Percentiles rank a stretch among this genome's conserved stretches.
phyloP scores from a whole-genome alignment of 2,113 vertebrate genomes.

The Cryptotis parvus region DNA sequence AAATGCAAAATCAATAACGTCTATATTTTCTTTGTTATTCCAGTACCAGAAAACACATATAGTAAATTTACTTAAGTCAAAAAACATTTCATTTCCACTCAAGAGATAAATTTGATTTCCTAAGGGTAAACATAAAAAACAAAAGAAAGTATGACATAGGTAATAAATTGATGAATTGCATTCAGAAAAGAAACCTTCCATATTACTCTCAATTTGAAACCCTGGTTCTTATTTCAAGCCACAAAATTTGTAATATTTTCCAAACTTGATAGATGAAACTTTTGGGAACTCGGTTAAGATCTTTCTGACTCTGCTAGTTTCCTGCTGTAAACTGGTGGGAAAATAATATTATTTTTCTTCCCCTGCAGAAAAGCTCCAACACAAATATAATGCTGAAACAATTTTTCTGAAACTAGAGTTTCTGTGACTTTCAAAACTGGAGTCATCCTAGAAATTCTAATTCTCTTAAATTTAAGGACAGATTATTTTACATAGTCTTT shows the following conservation, averaged over 20 bases:
- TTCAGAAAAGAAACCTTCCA: not conserved
- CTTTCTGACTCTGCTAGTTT: slow-evolving; percentile 10
- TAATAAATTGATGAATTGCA: slow-evolving; percentile 51
- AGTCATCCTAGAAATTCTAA: not conserved
- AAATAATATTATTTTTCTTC: not conserved
- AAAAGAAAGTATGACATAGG: slow-evolving; percentile 7
- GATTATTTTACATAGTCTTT: not conserved
- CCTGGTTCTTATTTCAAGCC: slow-evolving; percentile 12
- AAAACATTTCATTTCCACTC: not conserved
- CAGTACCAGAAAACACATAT: not conserved
- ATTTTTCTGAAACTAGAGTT: not conserved
- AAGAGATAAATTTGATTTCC: slow-evolving; percentile 46
- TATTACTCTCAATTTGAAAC: slow-evolving; percentile 17
- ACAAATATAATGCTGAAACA: slow-evolving; percentile 2
- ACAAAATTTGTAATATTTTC: not conserved
- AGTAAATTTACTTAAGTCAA: not conserved
- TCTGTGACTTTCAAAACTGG: not conserved
- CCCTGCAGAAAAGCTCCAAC: not conserved
- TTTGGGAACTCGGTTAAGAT: slow-evolving; percentile 5
- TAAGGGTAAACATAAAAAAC: slow-evolving; percentile 19
- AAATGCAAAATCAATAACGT: not conserved
- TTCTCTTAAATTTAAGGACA: not conserved
- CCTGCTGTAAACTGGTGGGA: not conserved
- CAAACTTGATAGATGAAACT: not conserved
- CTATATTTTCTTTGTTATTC: slow-evolving; percentile 3